A percentile compares a stretch with the other conserved stretches of the same genome.
phyloP scores from a whole-genome alignment of 2,888 invertebrate species.

The Kryphioiulus occultus region DNA sequence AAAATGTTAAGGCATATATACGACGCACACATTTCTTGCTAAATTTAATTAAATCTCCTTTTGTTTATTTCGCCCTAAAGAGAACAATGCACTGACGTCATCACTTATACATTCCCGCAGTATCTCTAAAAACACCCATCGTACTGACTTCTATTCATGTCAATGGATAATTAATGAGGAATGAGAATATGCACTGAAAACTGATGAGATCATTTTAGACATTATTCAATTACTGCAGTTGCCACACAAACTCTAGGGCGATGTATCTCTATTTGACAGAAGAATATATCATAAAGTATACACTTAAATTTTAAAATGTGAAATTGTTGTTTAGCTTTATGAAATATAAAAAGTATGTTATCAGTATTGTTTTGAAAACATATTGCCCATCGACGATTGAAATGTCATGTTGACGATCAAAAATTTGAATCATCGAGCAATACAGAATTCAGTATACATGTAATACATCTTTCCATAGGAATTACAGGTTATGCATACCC shows the following conservation, averaged over 20 bases:
- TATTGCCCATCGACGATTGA: too few relatives aligned
- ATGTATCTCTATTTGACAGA: not conserved
- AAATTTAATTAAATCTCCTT: conserved; percentile 22
- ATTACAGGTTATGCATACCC: too few relatives aligned
- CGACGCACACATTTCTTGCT: not conserved
- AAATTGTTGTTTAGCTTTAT: too few relatives aligned
- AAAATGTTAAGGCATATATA: not conserved
- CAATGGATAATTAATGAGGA: not conserved
- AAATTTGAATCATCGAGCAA: too few relatives aligned
- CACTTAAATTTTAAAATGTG: too few relatives aligned
- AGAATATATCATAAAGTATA: not conserved
- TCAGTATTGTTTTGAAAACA: too few relatives aligned
- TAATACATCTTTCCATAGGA: too few relatives aligned
- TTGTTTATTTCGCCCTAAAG: conserved; percentile 18
- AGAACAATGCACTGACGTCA: not conserved
- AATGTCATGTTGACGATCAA: too few relatives aligned
- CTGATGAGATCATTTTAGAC: not conserved
- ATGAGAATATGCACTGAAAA: conserved; percentile 25
- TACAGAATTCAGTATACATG: too few relatives aligned
- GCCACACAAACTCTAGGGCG: not conserved
- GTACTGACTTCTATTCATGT: conserved; percentile 7
- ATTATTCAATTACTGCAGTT: not conserved
- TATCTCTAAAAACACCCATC: not conserved
- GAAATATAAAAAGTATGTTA: too few relatives aligned
- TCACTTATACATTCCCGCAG: not conserved